phyloP scores from a whole-genome alignment of 2,888 invertebrate species.

The Sarcophaga subvicina region DNA sequence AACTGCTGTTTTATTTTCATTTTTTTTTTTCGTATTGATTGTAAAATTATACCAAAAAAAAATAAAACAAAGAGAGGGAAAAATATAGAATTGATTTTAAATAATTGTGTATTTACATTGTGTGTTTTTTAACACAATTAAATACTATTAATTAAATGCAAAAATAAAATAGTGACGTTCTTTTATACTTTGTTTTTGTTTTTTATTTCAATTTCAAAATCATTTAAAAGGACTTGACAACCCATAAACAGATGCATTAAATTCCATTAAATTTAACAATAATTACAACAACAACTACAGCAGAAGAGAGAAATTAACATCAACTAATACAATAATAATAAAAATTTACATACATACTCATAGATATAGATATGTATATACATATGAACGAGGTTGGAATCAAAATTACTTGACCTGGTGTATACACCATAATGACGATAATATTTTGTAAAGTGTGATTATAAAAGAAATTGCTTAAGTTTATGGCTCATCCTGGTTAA shows the following conservation, averaged over 20 bases:
- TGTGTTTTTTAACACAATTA: constrained; percentile 30
- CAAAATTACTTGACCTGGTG: no score
- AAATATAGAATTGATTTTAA: constrained; percentile 14
- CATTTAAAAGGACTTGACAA: not conserved
- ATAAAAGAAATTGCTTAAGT: no score
- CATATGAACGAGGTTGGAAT: no score
- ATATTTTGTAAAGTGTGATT: no score
- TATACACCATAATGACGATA: no score
- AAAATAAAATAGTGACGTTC: constrained; percentile 9
- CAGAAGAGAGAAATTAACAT: not conserved
- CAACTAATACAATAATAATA: not conserved
- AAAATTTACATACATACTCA: not conserved
- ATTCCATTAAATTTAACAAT: constrained; percentile 31
- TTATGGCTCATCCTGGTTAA: no score
- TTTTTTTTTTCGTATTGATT: not conserved
- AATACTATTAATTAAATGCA: constrained; percentile 37
- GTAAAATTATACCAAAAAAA: not conserved
- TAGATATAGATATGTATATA: no score
- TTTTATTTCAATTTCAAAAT: not conserved
- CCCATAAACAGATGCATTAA: constrained; percentile 25
- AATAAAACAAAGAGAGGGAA: not conserved
- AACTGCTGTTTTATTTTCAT: not conserved
- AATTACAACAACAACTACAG: not conserved
- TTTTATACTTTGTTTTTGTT: not conserved
- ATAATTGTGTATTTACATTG: constrained; percentile 33